These are phyloP conservation scores for Cinclus cinclus DNA, from an alignment of 2,113 vertebrate genomes.

Conservation along the genomic window DNA sequence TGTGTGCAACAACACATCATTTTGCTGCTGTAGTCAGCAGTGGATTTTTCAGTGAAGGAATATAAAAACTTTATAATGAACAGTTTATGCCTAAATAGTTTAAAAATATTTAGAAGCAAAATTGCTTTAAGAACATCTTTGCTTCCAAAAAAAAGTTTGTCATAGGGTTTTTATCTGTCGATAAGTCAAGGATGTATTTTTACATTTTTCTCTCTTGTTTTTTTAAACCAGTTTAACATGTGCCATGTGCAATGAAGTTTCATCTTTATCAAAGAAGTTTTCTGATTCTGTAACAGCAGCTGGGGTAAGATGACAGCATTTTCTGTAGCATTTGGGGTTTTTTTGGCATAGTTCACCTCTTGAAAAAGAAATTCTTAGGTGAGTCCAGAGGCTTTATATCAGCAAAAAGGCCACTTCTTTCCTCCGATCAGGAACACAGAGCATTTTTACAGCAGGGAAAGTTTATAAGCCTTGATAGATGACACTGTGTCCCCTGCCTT, in stretches of 20 bases:
- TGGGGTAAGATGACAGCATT: constrained; percentile 81
- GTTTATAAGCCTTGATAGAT: not conserved
- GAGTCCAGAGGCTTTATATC: not conserved
- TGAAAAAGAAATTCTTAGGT: not conserved
- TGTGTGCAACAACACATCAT: not conserved
- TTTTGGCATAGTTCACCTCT: not conserved
- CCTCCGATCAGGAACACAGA: not conserved
- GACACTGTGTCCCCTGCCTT: not conserved
- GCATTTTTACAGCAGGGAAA: not conserved
- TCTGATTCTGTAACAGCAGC: constrained; percentile 80
- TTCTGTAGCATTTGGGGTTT: not conserved
- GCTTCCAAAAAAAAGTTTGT: not conserved
- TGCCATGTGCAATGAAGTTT: constrained; percentile 95
- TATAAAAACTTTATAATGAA: not conserved
- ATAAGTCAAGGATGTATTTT: not conserved
- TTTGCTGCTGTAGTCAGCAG: not conserved
- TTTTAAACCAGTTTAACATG: constrained; percentile 83
- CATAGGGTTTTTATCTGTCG: not conserved
- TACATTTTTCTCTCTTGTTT: not conserved
- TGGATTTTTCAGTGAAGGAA: not conserved
- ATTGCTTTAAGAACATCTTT: not conserved
- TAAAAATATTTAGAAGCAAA: not conserved
- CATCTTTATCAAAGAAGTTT: constrained; percentile 87
- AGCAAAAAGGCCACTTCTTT: not conserved
- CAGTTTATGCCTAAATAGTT: not conserved